Percentiles rank a stretch among this genome's conserved stretches.
Evolutionary conservation across 2,888 invertebrate genomes (phyloP).

Genomic region (Rhimphoctona megacephalus): DNA sequence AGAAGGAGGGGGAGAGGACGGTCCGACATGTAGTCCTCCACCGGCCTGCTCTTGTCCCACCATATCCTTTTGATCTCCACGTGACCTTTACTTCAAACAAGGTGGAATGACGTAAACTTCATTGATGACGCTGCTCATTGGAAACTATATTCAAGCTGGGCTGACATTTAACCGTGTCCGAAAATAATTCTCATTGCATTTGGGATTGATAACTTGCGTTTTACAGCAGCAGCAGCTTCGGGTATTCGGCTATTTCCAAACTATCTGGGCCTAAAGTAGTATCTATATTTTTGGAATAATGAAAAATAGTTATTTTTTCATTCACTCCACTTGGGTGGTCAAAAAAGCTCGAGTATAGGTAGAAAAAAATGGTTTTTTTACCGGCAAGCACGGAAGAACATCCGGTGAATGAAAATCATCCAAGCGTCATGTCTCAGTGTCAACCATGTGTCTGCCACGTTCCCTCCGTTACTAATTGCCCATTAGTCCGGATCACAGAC

Average conservation of each 20-base stretch:
- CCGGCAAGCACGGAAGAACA: constrained; percentile 49
- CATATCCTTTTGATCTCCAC: constrained; percentile 41
- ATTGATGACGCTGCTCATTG: background rate
- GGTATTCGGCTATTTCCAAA: background rate
- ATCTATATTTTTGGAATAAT: background rate
- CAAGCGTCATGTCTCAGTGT: constrained; percentile 65
- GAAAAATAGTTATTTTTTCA: background rate
- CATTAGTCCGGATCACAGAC: constrained; percentile 78
- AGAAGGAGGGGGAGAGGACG: constrained; percentile 76
- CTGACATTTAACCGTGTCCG: background rate
- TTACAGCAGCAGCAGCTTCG: background rate
- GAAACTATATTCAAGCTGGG: background rate
- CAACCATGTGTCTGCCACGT: constrained; percentile 74
- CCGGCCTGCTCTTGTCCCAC: constrained; percentile 71
- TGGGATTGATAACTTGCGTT: background rate
- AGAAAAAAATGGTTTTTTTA: constrained; percentile 52
- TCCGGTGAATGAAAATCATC: constrained; percentile 22
- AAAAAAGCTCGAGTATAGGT: background rate
- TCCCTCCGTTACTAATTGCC: constrained; percentile 78
- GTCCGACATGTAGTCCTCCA: constrained; percentile 77
- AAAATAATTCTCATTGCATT: background rate
- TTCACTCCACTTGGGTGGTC: background rate
- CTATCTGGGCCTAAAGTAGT: background rate
- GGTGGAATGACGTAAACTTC: background rate
- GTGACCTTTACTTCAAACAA: background rate